Percentiles rank a stretch among this genome's conserved stretches.
phyloP scores from a whole-genome alignment of 2,888 invertebrate species.

The Pseudoips prasinana region DNA sequence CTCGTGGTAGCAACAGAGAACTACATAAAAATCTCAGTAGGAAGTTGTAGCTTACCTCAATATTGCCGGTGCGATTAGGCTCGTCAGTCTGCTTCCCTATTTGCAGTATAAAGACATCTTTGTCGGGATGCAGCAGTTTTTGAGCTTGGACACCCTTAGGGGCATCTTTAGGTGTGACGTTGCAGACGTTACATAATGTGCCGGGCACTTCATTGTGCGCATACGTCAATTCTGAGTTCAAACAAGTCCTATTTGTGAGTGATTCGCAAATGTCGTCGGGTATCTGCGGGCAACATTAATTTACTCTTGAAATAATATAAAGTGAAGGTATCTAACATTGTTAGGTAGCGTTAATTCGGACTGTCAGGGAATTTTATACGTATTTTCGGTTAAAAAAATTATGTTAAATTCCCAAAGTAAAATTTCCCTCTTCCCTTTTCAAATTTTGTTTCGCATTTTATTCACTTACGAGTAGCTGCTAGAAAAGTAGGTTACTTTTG shows the following conservation, averaged over 20 bases:
- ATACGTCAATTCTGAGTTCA: conserved; percentile 65
- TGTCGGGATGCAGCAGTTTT: conserved; percentile 84
- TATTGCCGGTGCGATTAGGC: conserved; percentile 82
- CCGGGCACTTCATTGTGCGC: conserved; percentile 52
- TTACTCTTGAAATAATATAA: no score
- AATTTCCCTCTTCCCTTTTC: no score
- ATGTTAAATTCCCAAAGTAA: no score
- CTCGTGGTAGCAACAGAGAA: no score
- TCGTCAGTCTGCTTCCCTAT: conserved; percentile 87
- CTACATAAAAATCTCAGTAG: no score
- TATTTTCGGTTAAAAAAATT: no score
- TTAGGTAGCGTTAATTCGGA: no score
- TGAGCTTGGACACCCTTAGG: conserved; percentile 81
- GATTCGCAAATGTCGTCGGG: conserved; percentile 73
- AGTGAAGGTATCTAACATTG: no score
- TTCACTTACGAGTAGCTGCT: no score
- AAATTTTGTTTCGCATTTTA: no score
- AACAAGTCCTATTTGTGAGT: conserved; percentile 53
- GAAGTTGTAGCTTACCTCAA: conserved; percentile 79
- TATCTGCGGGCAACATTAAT: conserved; percentile 40
- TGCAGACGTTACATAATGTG: conserved; percentile 58
- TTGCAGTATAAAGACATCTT: conserved; percentile 87
- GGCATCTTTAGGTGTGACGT: conserved; percentile 73
- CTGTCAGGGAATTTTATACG: no score
- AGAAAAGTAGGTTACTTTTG: no score